These are phyloP conservation scores for Taenioides sp. DNA, from an alignment of 2,797 vertebrate genomes.

Conservation along the genomic window DNA sequence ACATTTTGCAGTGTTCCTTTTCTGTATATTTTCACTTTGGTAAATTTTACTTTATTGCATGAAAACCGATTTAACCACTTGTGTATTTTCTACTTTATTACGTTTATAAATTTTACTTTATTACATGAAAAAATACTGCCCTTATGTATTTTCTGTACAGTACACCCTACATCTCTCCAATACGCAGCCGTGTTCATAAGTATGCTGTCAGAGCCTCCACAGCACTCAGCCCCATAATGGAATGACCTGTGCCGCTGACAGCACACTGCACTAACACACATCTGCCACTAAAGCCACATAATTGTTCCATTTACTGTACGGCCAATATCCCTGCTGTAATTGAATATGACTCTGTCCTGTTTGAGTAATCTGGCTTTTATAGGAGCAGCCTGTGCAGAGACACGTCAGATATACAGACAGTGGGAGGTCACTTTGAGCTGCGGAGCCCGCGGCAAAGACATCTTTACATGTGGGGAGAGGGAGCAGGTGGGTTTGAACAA, in stretches of 20 bases:
- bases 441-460: constrained; percentile 35
- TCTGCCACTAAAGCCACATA: constrained; percentile 65
- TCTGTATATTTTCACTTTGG: too few relatives aligned
- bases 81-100: too few relatives aligned
- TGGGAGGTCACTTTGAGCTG: constrained; percentile 64
- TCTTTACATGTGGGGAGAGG: constrained; percentile 17
- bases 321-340: constrained; percentile 69
- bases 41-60: too few relatives aligned
- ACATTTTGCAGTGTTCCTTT: too few relatives aligned
- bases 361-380: constrained; percentile 70
- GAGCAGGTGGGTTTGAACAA: neutral
- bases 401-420: constrained; percentile 49
- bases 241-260: constrained; percentile 61
- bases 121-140: neutral
- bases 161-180: neutral
- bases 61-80: too few relatives aligned
- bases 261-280: constrained; percentile 60
- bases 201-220: constrained; percentile 38
- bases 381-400: constrained; percentile 39
- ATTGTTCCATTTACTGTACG: constrained; percentile 74
- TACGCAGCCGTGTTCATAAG: constrained; percentile 36
- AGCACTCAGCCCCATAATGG: constrained; percentile 56
- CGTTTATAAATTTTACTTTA: too few relatives aligned
- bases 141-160: neutral
- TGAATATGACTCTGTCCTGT: constrained; percentile 75